Conservation (phyloP, 2,797 vertebrate genomes). For the Valencia hispanica region DNA sequence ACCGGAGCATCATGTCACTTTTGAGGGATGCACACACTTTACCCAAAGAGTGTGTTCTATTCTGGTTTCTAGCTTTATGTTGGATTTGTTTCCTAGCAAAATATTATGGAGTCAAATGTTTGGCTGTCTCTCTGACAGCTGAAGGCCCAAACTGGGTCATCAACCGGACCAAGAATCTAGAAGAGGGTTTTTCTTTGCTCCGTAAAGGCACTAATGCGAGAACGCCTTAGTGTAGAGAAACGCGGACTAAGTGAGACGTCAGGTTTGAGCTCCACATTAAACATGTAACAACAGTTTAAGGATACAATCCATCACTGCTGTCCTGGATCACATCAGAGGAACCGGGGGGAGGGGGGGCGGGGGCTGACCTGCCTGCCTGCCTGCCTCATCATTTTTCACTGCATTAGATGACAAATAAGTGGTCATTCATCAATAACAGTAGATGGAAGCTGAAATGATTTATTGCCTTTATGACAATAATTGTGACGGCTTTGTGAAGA, state of each 20-base stretch:
- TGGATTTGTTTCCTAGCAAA: too few relatives aligned
- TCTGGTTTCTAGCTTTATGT: too few relatives aligned
- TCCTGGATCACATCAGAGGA: constrained; percentile 78
- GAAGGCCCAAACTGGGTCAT: neutral
- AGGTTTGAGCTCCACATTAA: constrained; percentile 88
- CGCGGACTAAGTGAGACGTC: constrained; percentile 86
- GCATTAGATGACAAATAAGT: constrained; percentile 99
- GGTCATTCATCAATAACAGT: constrained; percentile 99
- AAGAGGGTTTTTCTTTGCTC: constrained; percentile 50
- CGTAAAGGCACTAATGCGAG: constrained; percentile 80
- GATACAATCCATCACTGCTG: constrained; percentile 97
- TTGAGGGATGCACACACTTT: too few relatives aligned
- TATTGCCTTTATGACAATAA: constrained; percentile 87
- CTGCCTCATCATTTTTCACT: constrained; percentile 92
- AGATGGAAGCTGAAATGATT: constrained; percentile 99
- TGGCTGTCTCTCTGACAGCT: too few relatives aligned
- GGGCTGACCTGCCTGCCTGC: constrained; percentile 83
- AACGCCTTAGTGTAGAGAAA: constrained; percentile 10
- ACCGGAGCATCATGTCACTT: too few relatives aligned
- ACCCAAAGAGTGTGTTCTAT: too few relatives aligned
- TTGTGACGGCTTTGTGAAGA: constrained; percentile 51
- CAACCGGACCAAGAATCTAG: neutral
- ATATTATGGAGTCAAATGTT: neutral
- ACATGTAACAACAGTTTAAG: constrained; percentile 97
- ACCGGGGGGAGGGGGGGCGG: too few relatives aligned